Base-by-base conservation (phyloP, 1,140 invertebrate species). In the Agrypnia vestita region DNA sequence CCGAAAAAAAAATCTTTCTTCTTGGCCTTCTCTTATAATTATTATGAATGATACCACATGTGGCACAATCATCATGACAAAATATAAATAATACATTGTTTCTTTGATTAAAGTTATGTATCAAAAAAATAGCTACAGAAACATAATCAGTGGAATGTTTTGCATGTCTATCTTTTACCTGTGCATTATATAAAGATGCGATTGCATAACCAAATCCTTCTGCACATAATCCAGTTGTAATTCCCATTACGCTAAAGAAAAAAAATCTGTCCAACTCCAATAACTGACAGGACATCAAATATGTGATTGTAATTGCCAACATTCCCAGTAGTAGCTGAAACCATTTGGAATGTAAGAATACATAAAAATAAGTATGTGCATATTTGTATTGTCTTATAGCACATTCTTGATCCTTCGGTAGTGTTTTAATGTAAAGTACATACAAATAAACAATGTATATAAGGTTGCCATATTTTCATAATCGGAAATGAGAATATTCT, bases 141-240 rank as follows among this genome's bases (percentile, higher is more conserved):
- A 17, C 90, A 85, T 21, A 19, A 10, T 19, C 10, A 59, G 17
- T 17, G 12, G 17, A 19, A 8, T 21, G 9, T 19, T 11, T 10
- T 15, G 21, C 15, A 59, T 59, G 8, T 8, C 1, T 25, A 12
- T 61, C 25, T 0, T 62, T 64, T 64, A 93, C 92, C 64, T 91
- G 92, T 77, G 91, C 89, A 84, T 87, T 92, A 76, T 92, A 92
- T 13, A 91, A 87, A 9, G 92, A 89, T 13, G 92, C 92, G 51
- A 93, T 91, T 3, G 90, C 86, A 6, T 93, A 84, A 0, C 92
- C 92, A 77, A 93, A 88, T n/a, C 92, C 92, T 86, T 93, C 92
- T 17, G 92, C 91, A 19, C 91, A 91, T 8, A 92, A 84, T 0
- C 88, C 90, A 0, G 89, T 91, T 64, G 92, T 84, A 1, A 92